These are phyloP conservation scores for Patella depressa DNA, from an alignment of 2,888 invertebrate genomes.

Conservation along the genomic window DNA sequence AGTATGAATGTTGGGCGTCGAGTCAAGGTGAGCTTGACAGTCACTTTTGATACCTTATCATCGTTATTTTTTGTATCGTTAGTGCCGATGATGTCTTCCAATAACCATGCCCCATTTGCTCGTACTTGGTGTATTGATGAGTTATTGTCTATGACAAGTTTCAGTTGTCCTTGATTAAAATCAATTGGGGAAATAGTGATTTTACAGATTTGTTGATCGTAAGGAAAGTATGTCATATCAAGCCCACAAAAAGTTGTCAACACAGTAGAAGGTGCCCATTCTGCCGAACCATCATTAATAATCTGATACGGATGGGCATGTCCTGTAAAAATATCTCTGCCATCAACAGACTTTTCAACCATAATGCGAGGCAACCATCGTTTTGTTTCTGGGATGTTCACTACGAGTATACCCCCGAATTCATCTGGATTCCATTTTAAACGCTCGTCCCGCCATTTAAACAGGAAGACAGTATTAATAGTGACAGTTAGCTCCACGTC, in stretches of 20 bases:
- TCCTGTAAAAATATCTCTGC: not conserved
- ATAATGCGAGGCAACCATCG: not conserved
- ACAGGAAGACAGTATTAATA: not conserved
- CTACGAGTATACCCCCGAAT: not conserved
- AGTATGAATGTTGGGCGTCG: not conserved
- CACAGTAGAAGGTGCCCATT: not conserved
- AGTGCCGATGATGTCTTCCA: too few relatives aligned
- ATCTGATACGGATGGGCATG: not conserved
- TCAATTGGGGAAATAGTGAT: not conserved
- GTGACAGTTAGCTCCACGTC: not conserved
- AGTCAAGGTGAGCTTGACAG: not conserved
- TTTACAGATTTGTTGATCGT: not conserved
- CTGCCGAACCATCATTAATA: not conserved
- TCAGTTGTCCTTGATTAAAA: not conserved
- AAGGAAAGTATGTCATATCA: slow-evolving; percentile 3
- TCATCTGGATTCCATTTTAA: not conserved
- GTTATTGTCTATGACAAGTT: not conserved
- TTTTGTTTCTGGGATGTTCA: not conserved
- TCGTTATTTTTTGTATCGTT: not conserved
- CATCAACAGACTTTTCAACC: not conserved
- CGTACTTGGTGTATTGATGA: not conserved
- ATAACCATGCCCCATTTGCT: not conserved
- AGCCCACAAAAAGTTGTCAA: not conserved
- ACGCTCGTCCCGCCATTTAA: not conserved
- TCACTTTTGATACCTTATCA: not conserved